A percentile compares a stretch with the other conserved stretches of the same genome.
phyloP scores from a whole-genome alignment of 2,797 vertebrate species.

The Acanthornis magna region DNA sequence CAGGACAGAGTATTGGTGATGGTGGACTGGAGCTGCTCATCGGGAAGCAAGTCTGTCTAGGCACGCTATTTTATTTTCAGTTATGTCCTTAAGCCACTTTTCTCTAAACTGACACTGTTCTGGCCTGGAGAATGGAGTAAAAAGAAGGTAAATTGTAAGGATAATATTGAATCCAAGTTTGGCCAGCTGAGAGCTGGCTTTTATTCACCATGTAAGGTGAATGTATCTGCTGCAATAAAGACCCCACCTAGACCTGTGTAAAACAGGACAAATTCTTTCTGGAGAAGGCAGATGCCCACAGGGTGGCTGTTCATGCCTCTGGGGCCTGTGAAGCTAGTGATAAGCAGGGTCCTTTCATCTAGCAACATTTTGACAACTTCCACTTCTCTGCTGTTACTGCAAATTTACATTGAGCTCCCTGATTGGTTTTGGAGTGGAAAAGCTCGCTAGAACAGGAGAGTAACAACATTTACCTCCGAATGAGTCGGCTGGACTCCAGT shows the following conservation, averaged over 20 bases:
- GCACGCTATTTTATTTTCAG: constrained; percentile 67
- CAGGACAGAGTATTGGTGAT: neutral
- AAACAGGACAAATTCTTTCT: neutral
- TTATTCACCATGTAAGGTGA: neutral
- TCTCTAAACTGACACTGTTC: constrained; percentile 69
- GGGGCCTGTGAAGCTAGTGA: neutral
- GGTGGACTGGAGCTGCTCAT: neutral
- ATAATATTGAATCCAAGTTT: neutral
- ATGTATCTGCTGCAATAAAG: neutral
- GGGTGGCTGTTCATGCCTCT: neutral
- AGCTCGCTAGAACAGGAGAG: neutral
- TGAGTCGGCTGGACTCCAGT: constrained; percentile 68
- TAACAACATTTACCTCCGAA: constrained; percentile 67
- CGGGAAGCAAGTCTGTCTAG: constrained; percentile 15
- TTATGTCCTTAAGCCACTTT: constrained; percentile 71
- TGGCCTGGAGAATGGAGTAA: constrained; percentile 59
- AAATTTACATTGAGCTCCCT: neutral
- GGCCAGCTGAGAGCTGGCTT: neutral
- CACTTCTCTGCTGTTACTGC: neutral
- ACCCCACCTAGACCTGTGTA: neutral
- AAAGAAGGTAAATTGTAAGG: neutral
- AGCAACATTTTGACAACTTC: neutral
- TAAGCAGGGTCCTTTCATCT: neutral
- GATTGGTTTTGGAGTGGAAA: neutral
- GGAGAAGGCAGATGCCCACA: neutral